Percentiles rank a stretch among this genome's conserved stretches.
phyloP scores from a whole-genome alignment of 2,113 vertebrate species.

The Pomatorhinus ruficollis region DNA sequence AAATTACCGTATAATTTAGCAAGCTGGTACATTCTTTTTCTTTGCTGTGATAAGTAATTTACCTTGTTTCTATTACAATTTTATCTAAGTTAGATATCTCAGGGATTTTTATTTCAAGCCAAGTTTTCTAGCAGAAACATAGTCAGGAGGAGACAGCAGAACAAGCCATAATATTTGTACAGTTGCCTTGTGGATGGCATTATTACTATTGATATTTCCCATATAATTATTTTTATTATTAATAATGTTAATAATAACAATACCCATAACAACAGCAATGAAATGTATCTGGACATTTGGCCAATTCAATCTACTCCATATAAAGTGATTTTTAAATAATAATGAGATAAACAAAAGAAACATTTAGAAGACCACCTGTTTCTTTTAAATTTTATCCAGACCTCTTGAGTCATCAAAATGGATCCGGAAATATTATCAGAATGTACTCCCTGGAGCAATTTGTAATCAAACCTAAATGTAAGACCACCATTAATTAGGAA shows the following conservation, averaged over 20 bases:
- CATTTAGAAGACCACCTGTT: neutral
- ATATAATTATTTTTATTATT: neutral
- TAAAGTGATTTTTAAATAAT: neutral
- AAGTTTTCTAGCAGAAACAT: neutral
- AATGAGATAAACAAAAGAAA: neutral
- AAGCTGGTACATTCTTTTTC: neutral
- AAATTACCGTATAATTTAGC: neutral
- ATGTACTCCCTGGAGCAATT: neutral
- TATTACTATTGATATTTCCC: neutral
- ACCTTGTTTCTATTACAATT: neutral
- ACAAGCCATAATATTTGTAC: neutral
- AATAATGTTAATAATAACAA: neutral
- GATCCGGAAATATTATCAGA: neutral
- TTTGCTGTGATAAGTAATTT: neutral
- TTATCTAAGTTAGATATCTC: neutral
- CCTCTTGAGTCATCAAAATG: slow-evolving; percentile 14
- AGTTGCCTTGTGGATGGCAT: neutral
- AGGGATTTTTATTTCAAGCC: neutral
- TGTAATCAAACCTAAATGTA: neutral
- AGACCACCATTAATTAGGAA: neutral
- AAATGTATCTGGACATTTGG: neutral
- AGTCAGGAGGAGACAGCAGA: neutral
- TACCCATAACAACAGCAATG: neutral
- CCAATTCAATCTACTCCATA: neutral
- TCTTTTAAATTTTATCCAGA: slow-evolving; percentile 13